Conservation (phyloP, 2,113 vertebrate species). For the Origma solitaria region DNA sequence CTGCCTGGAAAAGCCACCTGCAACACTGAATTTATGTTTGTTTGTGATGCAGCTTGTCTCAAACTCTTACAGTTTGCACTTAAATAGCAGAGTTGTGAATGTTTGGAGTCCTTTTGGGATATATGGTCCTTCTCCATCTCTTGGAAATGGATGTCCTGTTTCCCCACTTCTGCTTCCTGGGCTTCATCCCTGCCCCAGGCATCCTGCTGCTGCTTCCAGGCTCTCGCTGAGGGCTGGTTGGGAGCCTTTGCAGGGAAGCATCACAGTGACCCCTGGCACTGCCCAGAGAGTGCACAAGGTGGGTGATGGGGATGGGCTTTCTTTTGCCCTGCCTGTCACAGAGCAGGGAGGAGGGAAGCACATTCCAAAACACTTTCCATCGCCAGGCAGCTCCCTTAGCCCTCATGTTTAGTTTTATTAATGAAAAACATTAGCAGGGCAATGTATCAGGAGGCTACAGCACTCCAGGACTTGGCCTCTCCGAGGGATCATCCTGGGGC, state of each 20-base stretch:
- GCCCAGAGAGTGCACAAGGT: fast-evolving
- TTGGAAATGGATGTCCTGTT: neutral
- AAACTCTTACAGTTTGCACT: neutral
- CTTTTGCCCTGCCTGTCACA: neutral
- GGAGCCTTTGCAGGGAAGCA: neutral
- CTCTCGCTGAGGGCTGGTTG: neutral
- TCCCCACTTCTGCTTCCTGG: neutral
- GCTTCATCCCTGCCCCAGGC: neutral
- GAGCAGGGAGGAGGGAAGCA: neutral
- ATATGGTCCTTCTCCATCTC: neutral
- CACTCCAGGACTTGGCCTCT: neutral
- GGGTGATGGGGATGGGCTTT: neutral
- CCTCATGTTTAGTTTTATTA: neutral
- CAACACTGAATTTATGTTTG: neutral
- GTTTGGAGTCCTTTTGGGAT: neutral
- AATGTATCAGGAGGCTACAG: neutral
- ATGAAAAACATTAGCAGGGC: neutral
- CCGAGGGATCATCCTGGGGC: neutral
- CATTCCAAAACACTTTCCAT: neutral
- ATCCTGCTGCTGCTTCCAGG: neutral
- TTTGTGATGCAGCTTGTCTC: neutral
- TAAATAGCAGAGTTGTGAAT: neutral
- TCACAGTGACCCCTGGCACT: fast-evolving
- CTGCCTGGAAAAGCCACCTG: neutral
- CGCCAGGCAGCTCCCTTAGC: neutral